Percentiles rank a stretch among this genome's conserved stretches.
phyloP scores from a whole-genome alignment of 2,797 vertebrate genomes.

The Rhabdophis nuchalis region DNA sequence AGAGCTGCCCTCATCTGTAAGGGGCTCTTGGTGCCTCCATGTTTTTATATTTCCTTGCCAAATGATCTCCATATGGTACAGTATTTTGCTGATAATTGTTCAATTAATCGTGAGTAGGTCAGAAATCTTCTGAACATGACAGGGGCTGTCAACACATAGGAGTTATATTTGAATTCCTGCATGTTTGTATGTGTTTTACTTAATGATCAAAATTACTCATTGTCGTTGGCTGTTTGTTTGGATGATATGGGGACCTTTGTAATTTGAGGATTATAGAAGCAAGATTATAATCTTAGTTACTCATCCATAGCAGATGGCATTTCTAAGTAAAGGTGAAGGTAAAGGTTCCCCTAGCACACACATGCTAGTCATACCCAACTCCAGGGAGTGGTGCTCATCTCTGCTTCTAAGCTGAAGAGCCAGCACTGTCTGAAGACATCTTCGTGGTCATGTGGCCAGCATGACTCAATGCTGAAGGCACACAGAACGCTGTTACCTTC shows the following conservation, averaged over 20 bases:
- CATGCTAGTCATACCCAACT: no score
- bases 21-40: not conserved
- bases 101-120: slow-evolving; percentile 5
- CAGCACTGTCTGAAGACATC: no score
- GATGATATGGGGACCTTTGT: not conserved
- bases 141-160: not conserved
- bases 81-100: not conserved
- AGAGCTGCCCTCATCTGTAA: not conserved
- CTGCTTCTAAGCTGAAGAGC: no score
- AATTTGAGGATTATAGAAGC: not conserved
- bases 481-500: no score
- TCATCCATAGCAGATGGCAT: not conserved
- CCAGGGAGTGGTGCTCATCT: no score
- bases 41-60: not conserved
- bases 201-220: not conserved
- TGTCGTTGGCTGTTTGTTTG: not conserved
- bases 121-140: not conserved
- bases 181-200: not conserved
- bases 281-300: not conserved
- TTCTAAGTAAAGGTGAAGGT: not conserved
- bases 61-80: not conserved
- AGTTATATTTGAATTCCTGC: not conserved
- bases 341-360: no score
- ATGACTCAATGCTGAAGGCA: no score
- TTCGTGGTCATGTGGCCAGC: no score